These are phyloP conservation scores for Theristus sp. DNA, from an alignment of 2,888 invertebrate species.

Conservation along the genomic window DNA sequence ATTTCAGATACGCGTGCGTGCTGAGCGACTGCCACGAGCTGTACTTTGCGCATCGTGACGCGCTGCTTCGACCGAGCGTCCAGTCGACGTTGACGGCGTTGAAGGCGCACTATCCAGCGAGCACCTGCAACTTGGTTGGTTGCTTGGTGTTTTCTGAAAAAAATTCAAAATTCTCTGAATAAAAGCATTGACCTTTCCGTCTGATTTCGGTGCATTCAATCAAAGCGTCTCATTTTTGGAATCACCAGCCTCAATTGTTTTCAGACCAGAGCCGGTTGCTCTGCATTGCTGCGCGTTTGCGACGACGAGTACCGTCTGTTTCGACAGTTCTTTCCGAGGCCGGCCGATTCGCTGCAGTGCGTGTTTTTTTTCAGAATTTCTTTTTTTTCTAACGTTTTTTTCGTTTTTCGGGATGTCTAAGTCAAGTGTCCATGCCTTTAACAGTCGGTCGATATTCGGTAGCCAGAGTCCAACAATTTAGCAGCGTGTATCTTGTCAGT, in stretches of 20 bases:
- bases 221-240: too few species aligned
- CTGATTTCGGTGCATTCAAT: not conserved
- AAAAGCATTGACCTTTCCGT: not conserved
- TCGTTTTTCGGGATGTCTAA: not conserved
- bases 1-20: constrained; percentile 38
- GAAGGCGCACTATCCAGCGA: constrained; percentile 41
- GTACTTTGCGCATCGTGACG: constrained; percentile 54
- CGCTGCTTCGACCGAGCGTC: constrained; percentile 50
- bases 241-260: too few species aligned
- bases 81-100: constrained; percentile 48
- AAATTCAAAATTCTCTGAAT: not conserved
- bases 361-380: constrained; percentile 14
- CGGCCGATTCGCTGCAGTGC: constrained; percentile 48
- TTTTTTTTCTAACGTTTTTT: not conserved
- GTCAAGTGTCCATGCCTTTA: too few species aligned
- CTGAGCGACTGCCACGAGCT: constrained; percentile 60
- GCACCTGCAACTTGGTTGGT: constrained; percentile 57
- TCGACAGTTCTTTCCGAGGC: constrained; percentile 62
- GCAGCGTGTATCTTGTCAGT: too few species aligned
- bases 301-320: constrained; percentile 82
- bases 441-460: too few species aligned
- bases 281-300: constrained; percentile 74
- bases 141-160: not conserved
- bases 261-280: constrained; percentile 55
- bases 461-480: too few species aligned